These are phyloP conservation scores for Heliconius himera DNA, from an alignment of 1,140 invertebrate species.

Conservation along the genomic window DNA sequence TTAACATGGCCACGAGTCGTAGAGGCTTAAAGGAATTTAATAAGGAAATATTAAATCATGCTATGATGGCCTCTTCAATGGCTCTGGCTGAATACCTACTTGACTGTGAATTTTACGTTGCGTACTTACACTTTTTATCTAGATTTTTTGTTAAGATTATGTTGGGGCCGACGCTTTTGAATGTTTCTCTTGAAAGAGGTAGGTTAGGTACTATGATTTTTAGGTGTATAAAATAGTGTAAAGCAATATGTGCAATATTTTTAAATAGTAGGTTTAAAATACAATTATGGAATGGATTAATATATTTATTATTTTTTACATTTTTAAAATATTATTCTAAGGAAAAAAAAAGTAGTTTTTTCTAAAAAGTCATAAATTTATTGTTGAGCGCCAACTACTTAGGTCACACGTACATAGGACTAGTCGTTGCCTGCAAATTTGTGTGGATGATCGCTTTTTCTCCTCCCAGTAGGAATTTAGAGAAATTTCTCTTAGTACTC, in stretches of 20 bases:
- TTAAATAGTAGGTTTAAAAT: too few relatives aligned
- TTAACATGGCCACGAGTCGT: constrained; percentile 23
- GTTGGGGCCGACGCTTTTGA: not conserved
- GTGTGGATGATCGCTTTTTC: too few relatives aligned
- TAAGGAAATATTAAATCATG: constrained; percentile 40
- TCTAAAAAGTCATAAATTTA: too few relatives aligned
- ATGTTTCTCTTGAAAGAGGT: not conserved
- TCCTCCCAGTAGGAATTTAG: too few relatives aligned
- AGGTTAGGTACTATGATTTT: not conserved
- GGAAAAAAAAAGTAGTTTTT: too few relatives aligned
- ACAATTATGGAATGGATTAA: too few relatives aligned
- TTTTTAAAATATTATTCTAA: too few relatives aligned
- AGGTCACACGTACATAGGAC: too few relatives aligned
- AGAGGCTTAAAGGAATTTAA: constrained; percentile 37
- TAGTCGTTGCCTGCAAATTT: too few relatives aligned
- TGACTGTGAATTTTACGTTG: constrained; percentile 2
- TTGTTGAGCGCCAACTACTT: too few relatives aligned
- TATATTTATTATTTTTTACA: too few relatives aligned
- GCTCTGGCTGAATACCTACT: constrained; percentile 24
- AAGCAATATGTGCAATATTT: not conserved
- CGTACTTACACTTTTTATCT: constrained; percentile 6
- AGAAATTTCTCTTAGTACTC: too few relatives aligned
- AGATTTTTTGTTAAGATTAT: constrained; percentile 1
- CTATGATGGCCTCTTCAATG: constrained; percentile 30
- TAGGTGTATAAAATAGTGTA: not conserved